Conservation (phyloP, 2,888 invertebrate genomes). For the Aphidius colemani region DNA sequence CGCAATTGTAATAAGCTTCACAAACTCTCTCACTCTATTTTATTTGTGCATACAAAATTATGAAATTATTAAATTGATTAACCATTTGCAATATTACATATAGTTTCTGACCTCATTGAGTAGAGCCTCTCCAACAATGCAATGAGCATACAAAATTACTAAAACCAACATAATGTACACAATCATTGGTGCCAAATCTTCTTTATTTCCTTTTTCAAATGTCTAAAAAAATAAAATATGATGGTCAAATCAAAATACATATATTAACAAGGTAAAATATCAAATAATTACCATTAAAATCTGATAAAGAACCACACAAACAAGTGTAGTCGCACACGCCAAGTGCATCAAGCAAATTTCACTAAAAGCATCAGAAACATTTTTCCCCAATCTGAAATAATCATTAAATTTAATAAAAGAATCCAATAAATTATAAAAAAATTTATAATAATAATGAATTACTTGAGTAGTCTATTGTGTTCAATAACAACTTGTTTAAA, state of each 20-base stretch:
- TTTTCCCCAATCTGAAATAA: slow-evolving; percentile 30
- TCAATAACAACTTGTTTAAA: slow-evolving; percentile 36
- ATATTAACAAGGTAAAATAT: no score
- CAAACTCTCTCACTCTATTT: slow-evolving; percentile 60
- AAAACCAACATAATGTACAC: slow-evolving; percentile 44
- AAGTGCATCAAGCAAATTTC: slow-evolving; percentile 35
- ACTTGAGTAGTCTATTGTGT: slow-evolving; percentile 43
- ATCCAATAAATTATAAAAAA: no score
- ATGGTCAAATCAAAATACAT: background rate
- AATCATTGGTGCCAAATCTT: slow-evolving; percentile 41
- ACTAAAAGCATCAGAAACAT: slow-evolving; percentile 36
- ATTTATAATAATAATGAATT: slow-evolving; percentile 4
- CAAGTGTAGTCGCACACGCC: slow-evolving; percentile 33
- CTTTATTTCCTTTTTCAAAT: slow-evolving; percentile 38
- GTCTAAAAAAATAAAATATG: slow-evolving; percentile 25
- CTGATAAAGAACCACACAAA: slow-evolving; percentile 37
- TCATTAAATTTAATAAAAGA: no score
- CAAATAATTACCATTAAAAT: slow-evolving; percentile 14
- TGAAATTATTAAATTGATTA: no score
- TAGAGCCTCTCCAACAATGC: slow-evolving; percentile 45
- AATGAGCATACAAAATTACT: slow-evolving; percentile 44
- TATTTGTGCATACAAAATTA: no score
- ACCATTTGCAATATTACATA: no score
- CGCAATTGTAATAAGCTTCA: slow-evolving; percentile 63
- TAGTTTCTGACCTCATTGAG: slow-evolving; percentile 27